These are phyloP conservation scores for Lepus townsendii DNA, from an alignment of 2,797 vertebrate species.

Conservation along the genomic window DNA sequence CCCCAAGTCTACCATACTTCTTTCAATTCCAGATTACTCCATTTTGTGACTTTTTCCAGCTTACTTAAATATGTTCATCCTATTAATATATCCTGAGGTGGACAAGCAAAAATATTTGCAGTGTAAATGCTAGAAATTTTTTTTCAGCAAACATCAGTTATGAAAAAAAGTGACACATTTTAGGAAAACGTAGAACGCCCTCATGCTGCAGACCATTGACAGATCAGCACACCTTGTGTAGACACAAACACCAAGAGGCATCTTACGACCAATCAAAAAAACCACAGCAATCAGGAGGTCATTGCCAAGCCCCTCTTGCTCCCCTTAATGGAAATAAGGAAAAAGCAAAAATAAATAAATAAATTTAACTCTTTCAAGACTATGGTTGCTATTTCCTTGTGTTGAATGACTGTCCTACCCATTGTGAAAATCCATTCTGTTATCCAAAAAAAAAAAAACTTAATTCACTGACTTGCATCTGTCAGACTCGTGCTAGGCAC, in stretches of 20 bases:
- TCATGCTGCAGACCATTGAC: neutral
- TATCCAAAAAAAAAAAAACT: neutral
- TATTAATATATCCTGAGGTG: neutral
- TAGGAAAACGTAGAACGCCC: neutral
- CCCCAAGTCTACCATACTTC: neutral
- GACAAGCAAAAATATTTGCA: neutral
- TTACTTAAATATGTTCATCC: conserved; percentile 48
- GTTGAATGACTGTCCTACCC: neutral
- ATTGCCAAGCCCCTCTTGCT: neutral
- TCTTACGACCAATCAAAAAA: neutral
- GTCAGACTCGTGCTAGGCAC: neutral
- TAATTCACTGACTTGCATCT: neutral
- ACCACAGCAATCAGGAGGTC: neutral
- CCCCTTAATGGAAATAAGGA: neutral
- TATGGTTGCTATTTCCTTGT: neutral
- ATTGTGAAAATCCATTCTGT: conserved; percentile 38
- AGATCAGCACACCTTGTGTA: neutral
- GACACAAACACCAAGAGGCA: neutral
- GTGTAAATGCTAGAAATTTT: neutral
- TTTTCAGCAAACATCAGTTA: conserved; percentile 27
- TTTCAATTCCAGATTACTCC: conserved; percentile 3
- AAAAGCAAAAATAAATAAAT: conserved; percentile 4
- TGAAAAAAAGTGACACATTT: neutral
- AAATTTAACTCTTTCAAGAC: neutral
- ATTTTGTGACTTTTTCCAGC: conserved; percentile 11